These are phyloP conservation scores for Otolemur garnettii DNA, from an alignment of 2,113 vertebrate genomes.

Conservation along the genomic window DNA sequence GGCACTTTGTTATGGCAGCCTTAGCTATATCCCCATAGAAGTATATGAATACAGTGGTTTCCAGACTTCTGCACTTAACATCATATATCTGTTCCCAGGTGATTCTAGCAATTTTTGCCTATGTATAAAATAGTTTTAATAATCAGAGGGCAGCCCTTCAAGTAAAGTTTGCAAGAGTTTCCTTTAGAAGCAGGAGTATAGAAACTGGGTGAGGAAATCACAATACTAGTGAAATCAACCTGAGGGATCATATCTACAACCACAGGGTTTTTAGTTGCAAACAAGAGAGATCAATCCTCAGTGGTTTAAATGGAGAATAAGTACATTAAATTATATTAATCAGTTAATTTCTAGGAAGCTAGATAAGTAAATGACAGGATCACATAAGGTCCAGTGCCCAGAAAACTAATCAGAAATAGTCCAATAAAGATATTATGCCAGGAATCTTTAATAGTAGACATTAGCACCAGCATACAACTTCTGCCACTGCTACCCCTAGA, in stretches of 20 bases:
- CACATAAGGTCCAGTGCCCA: neutral
- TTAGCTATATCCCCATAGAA: neutral
- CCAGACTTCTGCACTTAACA: neutral
- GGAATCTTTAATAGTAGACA: neutral
- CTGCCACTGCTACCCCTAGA: neutral
- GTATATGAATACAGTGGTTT: neutral
- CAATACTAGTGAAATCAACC: neutral
- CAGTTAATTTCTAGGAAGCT: neutral
- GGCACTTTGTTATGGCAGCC: neutral
- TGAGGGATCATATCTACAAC: neutral
- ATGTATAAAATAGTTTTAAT: neutral
- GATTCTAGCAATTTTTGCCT: neutral
- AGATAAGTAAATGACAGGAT: neutral
- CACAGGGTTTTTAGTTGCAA: neutral
- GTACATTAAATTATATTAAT: neutral
- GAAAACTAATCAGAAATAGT: neutral
- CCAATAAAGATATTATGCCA: neutral
- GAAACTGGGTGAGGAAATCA: neutral
- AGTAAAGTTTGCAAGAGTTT: neutral
- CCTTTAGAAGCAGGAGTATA: neutral
- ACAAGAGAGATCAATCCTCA: neutral
- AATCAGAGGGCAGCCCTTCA: neutral
- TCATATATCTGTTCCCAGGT: neutral
- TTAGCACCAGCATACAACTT: neutral
- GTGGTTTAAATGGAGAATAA: constrained; percentile 4